These are phyloP conservation scores for Nannoperca obscura DNA, from an alignment of 2,797 vertebrate species.

Conservation along the genomic window DNA sequence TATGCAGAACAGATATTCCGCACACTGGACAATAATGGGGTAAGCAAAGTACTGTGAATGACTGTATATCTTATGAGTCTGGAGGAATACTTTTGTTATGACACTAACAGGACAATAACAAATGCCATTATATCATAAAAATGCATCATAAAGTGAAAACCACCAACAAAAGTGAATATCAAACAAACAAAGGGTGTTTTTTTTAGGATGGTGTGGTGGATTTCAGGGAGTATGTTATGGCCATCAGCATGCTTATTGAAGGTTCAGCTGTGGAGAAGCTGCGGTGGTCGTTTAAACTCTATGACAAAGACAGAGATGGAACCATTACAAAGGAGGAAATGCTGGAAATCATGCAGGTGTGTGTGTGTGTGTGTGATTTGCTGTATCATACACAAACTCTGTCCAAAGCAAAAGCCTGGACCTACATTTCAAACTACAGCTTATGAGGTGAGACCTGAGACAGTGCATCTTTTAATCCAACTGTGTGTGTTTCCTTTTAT, in stretches of 20 bases:
- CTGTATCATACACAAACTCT: not conserved
- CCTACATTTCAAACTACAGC: not conserved
- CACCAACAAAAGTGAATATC: not conserved
- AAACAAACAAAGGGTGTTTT: not conserved
- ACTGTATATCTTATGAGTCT: not conserved
- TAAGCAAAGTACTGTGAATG: slow-evolving; percentile 40
- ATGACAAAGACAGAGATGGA: slow-evolving; percentile 81
- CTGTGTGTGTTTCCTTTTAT: slow-evolving; percentile 31
- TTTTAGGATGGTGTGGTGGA: slow-evolving; percentile 78
- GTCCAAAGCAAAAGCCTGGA: not conserved
- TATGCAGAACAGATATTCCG: slow-evolving; percentile 82
- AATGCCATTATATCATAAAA: not conserved
- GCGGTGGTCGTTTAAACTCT: slow-evolving; percentile 84
- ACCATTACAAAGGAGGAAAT: slow-evolving; percentile 80
- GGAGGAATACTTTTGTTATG: not conserved
- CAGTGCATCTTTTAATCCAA: not conserved
- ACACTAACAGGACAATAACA: not conserved
- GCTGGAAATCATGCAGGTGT: slow-evolving; percentile 84
- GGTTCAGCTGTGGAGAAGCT: slow-evolving; percentile 81
- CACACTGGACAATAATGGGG: slow-evolving; percentile 78
- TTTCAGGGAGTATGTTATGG: slow-evolving; percentile 84
- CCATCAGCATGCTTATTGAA: slow-evolving; percentile 80
- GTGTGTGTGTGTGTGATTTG: slow-evolving; percentile 19
- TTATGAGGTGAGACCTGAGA: not conserved
- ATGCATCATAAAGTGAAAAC: not conserved